A percentile compares a stretch with the other conserved stretches of the same genome.
phyloP scores from a whole-genome alignment of 2,888 invertebrate species.

The Stomorhina lunata region DNA sequence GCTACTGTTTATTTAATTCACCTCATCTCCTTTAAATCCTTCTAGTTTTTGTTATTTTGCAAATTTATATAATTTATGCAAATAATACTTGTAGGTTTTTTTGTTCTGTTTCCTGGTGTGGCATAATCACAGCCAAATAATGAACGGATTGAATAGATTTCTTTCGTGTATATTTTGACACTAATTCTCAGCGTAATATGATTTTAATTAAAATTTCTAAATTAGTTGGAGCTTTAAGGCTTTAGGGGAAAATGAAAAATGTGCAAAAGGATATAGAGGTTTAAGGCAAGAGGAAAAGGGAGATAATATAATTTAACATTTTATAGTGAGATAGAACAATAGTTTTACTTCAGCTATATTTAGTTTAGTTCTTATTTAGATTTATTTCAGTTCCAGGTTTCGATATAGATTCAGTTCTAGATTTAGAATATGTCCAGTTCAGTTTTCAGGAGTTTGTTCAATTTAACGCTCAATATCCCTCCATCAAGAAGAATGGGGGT shows the following conservation, averaged over 20 bases:
- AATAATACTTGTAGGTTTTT: conserved; percentile 38
- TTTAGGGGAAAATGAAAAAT: neutral
- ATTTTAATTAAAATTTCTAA: conserved; percentile 53
- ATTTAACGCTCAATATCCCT: too few relatives aligned
- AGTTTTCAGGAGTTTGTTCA: too few relatives aligned
- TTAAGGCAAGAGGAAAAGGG: neutral
- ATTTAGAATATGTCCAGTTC: too few relatives aligned
- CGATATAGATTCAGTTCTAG: too few relatives aligned
- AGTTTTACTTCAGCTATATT: too few relatives aligned
- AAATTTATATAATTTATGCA: conserved; percentile 56
- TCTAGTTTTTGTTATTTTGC: neutral
- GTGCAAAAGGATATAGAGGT: neutral
- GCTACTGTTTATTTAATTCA: conserved; percentile 11
- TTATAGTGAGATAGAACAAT: too few relatives aligned
- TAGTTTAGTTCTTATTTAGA: too few relatives aligned
- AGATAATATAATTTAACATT: too few relatives aligned
- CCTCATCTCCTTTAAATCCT: neutral
- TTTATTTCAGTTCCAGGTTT: too few relatives aligned
- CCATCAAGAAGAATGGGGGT: too few relatives aligned
- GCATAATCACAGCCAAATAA: conserved; percentile 32
- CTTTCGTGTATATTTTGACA: conserved; percentile 14
- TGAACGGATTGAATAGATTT: conserved; percentile 19
- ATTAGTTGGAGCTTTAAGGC: neutral
- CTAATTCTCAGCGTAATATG: conserved; percentile 33
- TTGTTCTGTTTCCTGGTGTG: too few relatives aligned